A percentile compares a stretch with the other conserved stretches of the same genome.
Conservation (phyloP, 1,140 invertebrate genomes). For the Drosophila virilis region DNA sequence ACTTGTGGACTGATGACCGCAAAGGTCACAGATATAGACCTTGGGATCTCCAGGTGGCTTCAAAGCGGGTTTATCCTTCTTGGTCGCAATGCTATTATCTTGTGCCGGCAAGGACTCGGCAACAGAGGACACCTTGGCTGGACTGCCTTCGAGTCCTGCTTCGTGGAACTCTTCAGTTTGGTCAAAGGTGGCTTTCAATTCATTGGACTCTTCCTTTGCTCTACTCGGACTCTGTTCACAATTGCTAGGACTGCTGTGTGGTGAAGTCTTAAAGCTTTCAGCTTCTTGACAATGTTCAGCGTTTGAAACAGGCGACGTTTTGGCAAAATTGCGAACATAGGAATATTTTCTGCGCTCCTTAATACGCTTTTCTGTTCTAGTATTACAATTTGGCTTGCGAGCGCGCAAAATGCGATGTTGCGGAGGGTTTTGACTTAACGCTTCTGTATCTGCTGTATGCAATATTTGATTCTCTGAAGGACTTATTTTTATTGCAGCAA, state of each 20-base stretch:
- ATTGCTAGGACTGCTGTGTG: not conserved
- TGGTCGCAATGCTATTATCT: not conserved
- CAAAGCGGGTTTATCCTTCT: not conserved
- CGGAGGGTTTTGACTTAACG: not conserved
- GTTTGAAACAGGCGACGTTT: not conserved
- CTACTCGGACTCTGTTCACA: not conserved
- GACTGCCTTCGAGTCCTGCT: not conserved
- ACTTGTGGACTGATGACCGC: conserved; percentile 22
- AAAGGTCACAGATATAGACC: conserved; percentile 33
- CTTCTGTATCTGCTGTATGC: not conserved
- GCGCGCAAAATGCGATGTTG: not conserved
- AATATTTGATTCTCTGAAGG: not conserved
- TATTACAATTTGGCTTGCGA: not conserved
- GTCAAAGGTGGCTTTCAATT: not conserved
- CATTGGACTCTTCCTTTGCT: not conserved
- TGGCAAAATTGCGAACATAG: not conserved
- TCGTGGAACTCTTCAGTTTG: not conserved
- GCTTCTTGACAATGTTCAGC: not conserved
- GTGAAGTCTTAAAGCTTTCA: not conserved
- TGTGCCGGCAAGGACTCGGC: not conserved
- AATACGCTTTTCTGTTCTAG: not conserved
- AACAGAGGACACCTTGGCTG: not conserved
- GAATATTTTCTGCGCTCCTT: not conserved
- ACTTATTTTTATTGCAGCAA: not conserved
- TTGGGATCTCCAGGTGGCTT: conserved; percentile 1